Base-by-base conservation (phyloP, 2,888 invertebrate genomes). In the Linnaemya tessellans region DNA sequence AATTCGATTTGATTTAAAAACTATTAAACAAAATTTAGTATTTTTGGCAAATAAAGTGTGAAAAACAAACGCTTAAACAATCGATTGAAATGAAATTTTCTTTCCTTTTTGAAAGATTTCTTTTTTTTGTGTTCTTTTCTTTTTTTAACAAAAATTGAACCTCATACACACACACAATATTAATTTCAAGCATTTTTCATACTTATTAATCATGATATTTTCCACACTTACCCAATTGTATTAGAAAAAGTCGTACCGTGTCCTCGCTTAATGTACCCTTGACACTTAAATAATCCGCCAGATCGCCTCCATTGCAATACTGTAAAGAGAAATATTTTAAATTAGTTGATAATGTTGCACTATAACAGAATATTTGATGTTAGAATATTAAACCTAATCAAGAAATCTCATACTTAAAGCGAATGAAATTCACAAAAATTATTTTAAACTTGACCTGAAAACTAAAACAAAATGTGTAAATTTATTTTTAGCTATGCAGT, bases 271-370 rank as follows among this genome's bases (percentile, higher is more conserved):
- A 94, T 64, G 98, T 98, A 82, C 98, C 97, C 93, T 98, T 98
- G 65, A 96, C 96, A 91, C 95, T 95, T 88, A 99, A 94, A 94
- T 99, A 99, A 94, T 99, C 99, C 22, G 99, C 98, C 93, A 99
- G 94, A 93, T 99, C 99, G 25, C 99, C 99, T 67, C 99, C 99
- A 94, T 99, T 99, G 94, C 99, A 99, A 93, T 98, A 99, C 97
- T 98, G 93, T 87, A 94, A 94, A 81, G 3, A 65, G 35, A 65
- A 79, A 64, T 18, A 18, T 35, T n/a, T 74, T 35, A 46, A n/a
- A 49, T 64, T 51, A 58, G 18, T 73, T 35, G 43, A n/a, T 11
- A 41, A 22, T 38, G 20, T 73, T 62, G 10, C 25, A 58, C 46
- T 46, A 78, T 67, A 54, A 65, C 25, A 65, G 15, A 49, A 82